Base-by-base conservation (phyloP, 2,113 vertebrate genomes). In the Hippocampus zosterae region DNA sequence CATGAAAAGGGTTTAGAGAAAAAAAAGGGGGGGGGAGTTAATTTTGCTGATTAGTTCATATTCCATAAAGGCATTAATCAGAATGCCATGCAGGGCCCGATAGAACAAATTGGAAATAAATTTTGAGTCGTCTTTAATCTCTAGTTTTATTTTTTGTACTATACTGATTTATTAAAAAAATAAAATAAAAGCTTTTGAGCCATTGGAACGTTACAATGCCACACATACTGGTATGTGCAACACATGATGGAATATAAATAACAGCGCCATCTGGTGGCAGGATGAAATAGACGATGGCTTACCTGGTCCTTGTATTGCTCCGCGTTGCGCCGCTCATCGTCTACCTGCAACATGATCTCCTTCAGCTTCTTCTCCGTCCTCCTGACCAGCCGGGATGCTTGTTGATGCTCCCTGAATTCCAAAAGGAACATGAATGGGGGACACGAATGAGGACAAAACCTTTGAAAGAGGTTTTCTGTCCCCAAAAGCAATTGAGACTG, bases 301-400 rank as follows among this genome's bases (percentile, higher is more conserved):
- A 95, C 97, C 93, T 98, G 95, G 60, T 96, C 95, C 77, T 98
- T 98, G 79, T 87, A 94, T 68, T 98, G 96, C 21, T 98, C 97
- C 0, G 94, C 90, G 0, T 94, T 94, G 27, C 96, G 93, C 4
- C 95, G 91, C 72, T 99, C 97, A 0, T 99, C 97, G 1, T 99
- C 97, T 18, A 97, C 92, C 89, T 97, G 96, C 82, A 98, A 91
- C 85, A 97, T 72, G 12, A 93, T 87, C 69, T 99, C 97, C 57
- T 98, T 99, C 71, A 98, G 82, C 59, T 95, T 98, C 93, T 98
- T 99, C 86, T 99, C 97, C 0, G 95, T 92, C 3, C 95, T 93
- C 0, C 94, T 93, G 33, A 91, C 92, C 50, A 94, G 56, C 67
- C 97, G 96, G 79, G 94, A 92, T 10, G 94, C 91, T 61, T 95